These are phyloP conservation scores for Bursaphelenchus okinawaensis DNA, from an alignment of 2,888 invertebrate species.

Conservation along the genomic window DNA sequence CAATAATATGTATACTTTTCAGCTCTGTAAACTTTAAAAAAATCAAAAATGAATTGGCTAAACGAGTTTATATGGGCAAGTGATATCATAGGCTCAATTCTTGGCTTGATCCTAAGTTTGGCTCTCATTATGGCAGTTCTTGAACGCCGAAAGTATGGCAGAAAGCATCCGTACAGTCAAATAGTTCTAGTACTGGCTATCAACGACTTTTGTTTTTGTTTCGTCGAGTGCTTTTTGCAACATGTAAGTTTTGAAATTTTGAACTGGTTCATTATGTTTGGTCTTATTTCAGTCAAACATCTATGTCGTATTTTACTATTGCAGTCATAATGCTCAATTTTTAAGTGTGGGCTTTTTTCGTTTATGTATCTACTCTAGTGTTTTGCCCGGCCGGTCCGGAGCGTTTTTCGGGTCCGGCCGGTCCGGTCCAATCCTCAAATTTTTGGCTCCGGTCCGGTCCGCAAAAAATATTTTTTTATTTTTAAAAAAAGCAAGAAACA, in stretches of 20 bases:
- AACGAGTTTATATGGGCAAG: background rate
- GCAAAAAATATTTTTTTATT: no score
- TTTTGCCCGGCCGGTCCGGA: no score
- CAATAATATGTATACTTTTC: no score
- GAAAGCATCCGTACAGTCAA: background rate
- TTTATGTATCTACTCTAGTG: no score
- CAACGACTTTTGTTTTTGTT: background rate
- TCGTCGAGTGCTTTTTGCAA: background rate
- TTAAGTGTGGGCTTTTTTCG: no score
- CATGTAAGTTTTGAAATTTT: background rate
- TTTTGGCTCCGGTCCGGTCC: no score
- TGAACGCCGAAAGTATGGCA: background rate
- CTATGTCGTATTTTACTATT: background rate
- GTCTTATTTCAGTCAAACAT: no score
- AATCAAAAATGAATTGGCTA: background rate
- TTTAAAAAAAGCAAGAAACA: no score
- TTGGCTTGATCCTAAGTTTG: background rate
- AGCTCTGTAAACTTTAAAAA: no score
- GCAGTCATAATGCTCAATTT: background rate
- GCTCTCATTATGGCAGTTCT: background rate
- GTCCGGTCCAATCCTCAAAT: no score
- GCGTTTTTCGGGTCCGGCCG: background rate
- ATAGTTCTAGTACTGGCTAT: background rate
- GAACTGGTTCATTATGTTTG: background rate
- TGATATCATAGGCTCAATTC: background rate